Percentiles rank a stretch among this genome's conserved stretches.
phyloP scores from a whole-genome alignment of 2,113 vertebrate genomes.

The Psittacus erithacus region DNA sequence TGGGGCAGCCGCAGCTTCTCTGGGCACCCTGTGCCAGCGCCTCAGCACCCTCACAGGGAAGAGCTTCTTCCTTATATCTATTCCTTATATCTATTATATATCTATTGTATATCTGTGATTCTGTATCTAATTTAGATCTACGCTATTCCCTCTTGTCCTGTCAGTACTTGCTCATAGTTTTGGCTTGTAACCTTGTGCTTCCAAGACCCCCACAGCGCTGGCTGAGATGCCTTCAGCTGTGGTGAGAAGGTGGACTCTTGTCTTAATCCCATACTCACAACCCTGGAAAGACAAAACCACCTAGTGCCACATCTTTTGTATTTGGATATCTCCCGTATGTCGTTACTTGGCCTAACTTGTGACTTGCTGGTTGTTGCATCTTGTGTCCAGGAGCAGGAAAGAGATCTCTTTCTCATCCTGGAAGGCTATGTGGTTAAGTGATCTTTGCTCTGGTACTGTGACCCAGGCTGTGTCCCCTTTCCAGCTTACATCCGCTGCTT shows the following conservation, averaged over 20 bases:
- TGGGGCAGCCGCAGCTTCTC: too few species aligned
- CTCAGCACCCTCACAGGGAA: neutral
- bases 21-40: neutral
- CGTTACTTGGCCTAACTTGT: fast-evolving
- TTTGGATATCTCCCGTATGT: neutral
- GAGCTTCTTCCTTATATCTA: neutral
- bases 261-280: fast-evolving
- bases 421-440: neutral
- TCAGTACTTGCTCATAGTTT: neutral
- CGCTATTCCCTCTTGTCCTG: neutral
- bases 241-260: fast-evolving
- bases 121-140: neutral
- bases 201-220: fast-evolving
- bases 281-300: neutral
- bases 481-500: fast-evolving
- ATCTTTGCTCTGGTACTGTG: neutral
- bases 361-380: fast-evolving
- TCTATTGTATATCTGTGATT: too few species aligned
- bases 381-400: neutral
- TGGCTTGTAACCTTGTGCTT: neutral
- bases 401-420: neutral
- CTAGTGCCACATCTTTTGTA: fast-evolving
- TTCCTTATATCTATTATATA: too few species aligned
- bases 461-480: neutral
- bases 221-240: too few species aligned